phyloP scores from a whole-genome alignment of 2,113 vertebrate species.

The Puma concolor region DNA sequence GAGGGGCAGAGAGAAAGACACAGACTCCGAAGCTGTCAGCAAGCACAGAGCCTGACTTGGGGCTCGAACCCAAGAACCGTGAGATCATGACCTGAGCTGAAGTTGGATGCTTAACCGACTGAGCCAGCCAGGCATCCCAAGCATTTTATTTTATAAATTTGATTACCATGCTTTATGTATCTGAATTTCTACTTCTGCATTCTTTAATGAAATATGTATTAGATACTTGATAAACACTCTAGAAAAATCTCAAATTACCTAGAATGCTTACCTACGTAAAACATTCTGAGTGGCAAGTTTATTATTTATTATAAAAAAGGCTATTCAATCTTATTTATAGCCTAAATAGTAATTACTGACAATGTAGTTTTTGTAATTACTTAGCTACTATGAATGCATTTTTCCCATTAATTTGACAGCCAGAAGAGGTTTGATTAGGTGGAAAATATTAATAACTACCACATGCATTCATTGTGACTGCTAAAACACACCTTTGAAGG shows the following conservation, averaged over 20 bases:
- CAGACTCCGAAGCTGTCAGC: too few species aligned
- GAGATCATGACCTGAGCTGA: too few species aligned
- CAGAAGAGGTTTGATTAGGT: slow-evolving; percentile 26
- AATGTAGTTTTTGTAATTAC: slow-evolving; percentile 47
- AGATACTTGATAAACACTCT: slow-evolving; percentile 27
- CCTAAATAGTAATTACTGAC: slow-evolving; percentile 50
- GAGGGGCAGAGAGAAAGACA: too few species aligned
- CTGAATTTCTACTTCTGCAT: slow-evolving; percentile 51
- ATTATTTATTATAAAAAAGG: slow-evolving; percentile 43
- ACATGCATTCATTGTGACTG: slow-evolving; percentile 38
- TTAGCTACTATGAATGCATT: slow-evolving; percentile 40
- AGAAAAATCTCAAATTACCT: slow-evolving; percentile 62
- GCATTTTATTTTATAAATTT: slow-evolving; percentile 42
- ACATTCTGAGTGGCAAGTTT: slow-evolving; percentile 17
- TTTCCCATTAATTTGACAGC: slow-evolving; percentile 54
- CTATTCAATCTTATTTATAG: slow-evolving; percentile 41
- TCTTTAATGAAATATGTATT: slow-evolving; percentile 34
- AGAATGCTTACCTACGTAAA: slow-evolving; percentile 60
- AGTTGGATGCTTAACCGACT: too few species aligned
- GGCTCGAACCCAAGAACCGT: too few species aligned
- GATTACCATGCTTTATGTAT: neutral
- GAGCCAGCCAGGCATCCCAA: neutral
- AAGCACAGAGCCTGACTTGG: too few species aligned
- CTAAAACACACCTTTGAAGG: slow-evolving; percentile 52
- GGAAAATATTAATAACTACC: slow-evolving; percentile 57